Evolutionary conservation across 2,113 vertebrate genomes (phyloP).

Genomic region (Phalacrocorax aristotelis): DNA sequence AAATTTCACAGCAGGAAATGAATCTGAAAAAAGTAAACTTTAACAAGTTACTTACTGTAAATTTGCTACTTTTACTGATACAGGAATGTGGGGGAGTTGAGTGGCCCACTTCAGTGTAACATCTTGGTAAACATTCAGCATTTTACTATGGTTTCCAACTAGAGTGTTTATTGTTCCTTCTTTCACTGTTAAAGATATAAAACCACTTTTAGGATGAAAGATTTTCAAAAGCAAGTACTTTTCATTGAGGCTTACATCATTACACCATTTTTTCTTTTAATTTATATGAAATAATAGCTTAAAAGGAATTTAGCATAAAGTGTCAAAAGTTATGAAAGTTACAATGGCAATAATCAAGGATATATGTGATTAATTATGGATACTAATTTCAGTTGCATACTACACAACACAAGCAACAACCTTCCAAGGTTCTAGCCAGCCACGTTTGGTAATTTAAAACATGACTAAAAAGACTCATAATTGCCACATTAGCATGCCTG

Average conservation of each 20-base stretch:
- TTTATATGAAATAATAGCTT: no score
- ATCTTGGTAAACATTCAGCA: conserved; percentile 93
- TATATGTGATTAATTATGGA: not conserved
- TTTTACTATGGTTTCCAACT: conserved; percentile 88
- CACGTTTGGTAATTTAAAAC: not conserved
- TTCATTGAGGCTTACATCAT: not conserved
- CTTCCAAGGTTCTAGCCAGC: not conserved
- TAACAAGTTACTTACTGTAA: conserved; percentile 83
- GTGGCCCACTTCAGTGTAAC: conserved; percentile 92
- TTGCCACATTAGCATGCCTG: not conserved
- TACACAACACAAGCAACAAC: not conserved
- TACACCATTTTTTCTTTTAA: not conserved
- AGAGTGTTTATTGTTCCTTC: conserved; percentile 89
- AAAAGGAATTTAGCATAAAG: not conserved
- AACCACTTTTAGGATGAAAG: not conserved
- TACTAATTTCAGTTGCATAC: not conserved
- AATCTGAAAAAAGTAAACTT: not conserved
- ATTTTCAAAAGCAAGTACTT: not conserved
- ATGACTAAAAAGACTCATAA: not conserved
- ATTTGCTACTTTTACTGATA: conserved; percentile 84
- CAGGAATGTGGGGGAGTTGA: conserved; percentile 87
- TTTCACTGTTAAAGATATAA: conserved; percentile 76
- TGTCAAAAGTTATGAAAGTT: not conserved
- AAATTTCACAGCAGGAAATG: not conserved
- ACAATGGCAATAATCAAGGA: not conserved